Base-by-base conservation (phyloP, 2,888 invertebrate genomes). In the Meandrusa payeni region DNA sequence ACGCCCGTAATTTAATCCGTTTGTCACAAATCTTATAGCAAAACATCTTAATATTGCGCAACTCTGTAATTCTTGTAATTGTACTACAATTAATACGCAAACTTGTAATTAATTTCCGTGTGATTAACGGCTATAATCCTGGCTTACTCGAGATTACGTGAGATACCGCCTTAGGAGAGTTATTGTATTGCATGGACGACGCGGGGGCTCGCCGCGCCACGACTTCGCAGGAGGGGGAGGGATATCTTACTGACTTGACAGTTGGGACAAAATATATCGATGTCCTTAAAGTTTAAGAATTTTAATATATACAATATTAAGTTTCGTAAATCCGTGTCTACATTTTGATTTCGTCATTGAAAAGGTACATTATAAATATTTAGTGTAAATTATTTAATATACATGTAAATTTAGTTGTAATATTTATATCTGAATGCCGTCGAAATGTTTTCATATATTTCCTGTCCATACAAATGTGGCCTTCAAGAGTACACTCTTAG, bases 111-210 rank as follows among this genome's bases (percentile, higher is more conserved):
- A 87, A 87, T 86, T 86, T 87, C 78, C 70, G 75, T 66, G 73
- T 86, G 86, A 87, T 86, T 82, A 87, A 87, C 85, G 86, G 79
- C 75, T 60, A 85, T 86, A 85, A 87, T 86, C 81, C 86, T 69
- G 80, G 77, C 76, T 85, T 82, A 81, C 80, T 83, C 72, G 76
- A 76, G 83, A 86, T 86, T 85, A 86, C 83, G 77, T 79, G 78
- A 74, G 72, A 62, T 65, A 68, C 68, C 71, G 72, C 73, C 73
- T 70, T 74, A 76, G 75, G 80, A 79, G 77, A 82, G 76, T 80
- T 85, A 83, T 86, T 76, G 75, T 76, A 73, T 73, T 69, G 70
- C 72, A 68, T 64, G 70, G 78, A 68, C 61, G 71, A 52, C 57
- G 54, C 53, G 59, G 65, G 66, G 62, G 57, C 53, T 58, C 55